Base-by-base conservation (phyloP, 2,113 vertebrate species). In the Oriolus oriolus region DNA sequence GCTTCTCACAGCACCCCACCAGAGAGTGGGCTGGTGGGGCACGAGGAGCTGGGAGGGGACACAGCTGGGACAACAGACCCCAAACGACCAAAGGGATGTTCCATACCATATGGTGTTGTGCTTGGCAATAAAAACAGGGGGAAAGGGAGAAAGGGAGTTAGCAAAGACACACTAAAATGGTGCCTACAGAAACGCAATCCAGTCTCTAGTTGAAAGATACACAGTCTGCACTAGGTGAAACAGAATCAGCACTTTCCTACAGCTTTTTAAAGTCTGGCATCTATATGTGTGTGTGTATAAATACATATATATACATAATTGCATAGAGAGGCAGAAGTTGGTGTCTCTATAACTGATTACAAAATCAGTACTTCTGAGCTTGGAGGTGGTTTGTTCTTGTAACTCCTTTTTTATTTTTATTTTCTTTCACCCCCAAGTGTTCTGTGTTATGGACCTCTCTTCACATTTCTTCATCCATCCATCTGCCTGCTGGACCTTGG, bases 61-160 rank as follows among this genome's bases (percentile, higher is more conserved):
- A 66, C n/a, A 68, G 61, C 78, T 45, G 47, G 61, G 28, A 68
- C 45, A n/a, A 24, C 53, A 64, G 28, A 45, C 7, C 53, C 42
- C 44, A 57, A 0, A 11, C 24, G n/a, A n/a, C 76, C 22, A 28
- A 24, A 59, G 18, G 24, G 49, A 13, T 45, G 17, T 47, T 12
- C 45, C 16, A 6, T 1, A 33, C 9, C 6, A 2, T 16, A 18
- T 12, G 35, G 7, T 13, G 1, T 37, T 3, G 2, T 52, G 26
- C 21, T 84, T 76, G 57, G 44, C 56, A 57, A 20, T 31, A 66
- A 49, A 78, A 56, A 9, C 37, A 5, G 5, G 4, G 10, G 4
- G 12, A 59, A 42, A 44, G 33, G 33, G 39, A 59, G 57, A 35
- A 21, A 8, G 20, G 10, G 13, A n/a, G 10, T 22, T 64, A 24